Evolutionary conservation across 2,888 invertebrate genomes (phyloP).

Genomic region (Pyralis farinalis): DNA sequence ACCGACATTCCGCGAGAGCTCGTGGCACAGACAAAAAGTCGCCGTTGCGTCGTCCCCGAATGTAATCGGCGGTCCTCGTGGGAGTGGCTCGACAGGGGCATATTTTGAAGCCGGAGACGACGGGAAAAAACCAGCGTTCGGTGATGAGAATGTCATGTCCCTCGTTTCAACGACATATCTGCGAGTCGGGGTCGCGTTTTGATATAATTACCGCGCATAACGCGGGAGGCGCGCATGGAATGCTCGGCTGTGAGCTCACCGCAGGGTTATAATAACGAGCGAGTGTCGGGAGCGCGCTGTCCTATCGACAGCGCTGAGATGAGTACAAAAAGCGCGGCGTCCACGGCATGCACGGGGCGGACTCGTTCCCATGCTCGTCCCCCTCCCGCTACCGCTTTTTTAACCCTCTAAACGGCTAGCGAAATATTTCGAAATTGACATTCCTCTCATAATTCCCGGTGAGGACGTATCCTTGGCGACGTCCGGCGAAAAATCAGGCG

Average conservation of each 20-base stretch:
- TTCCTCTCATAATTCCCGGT: slow-evolving; percentile 69
- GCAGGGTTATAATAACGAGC: slow-evolving; percentile 71
- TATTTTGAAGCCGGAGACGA: slow-evolving; percentile 49
- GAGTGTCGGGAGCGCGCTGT: slow-evolving; percentile 55
- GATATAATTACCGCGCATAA: slow-evolving; percentile 78
- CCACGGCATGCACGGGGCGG: slow-evolving; percentile 57
- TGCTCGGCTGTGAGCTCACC: slow-evolving; percentile 73
- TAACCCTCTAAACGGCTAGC: slow-evolving; percentile 68
- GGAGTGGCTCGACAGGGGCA: slow-evolving; percentile 55
- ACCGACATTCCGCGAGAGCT: slow-evolving; percentile 63
- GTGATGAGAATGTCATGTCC: slow-evolving; percentile 81
- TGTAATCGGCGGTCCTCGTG: slow-evolving; percentile 59
- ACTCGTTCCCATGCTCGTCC: slow-evolving; percentile 61
- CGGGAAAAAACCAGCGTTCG: slow-evolving; percentile 68
- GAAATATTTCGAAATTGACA: slow-evolving; percentile 76
- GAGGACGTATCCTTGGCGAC: slow-evolving; percentile 70
- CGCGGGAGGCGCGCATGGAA: slow-evolving; percentile 68
- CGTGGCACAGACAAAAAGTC: slow-evolving; percentile 65
- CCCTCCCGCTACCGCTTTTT: slow-evolving; percentile 53
- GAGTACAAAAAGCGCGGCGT: slow-evolving; percentile 58
- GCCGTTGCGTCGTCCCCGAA: slow-evolving; percentile 47
- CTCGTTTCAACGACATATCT: slow-evolving; percentile 78
- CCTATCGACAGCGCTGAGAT: slow-evolving; percentile 48
- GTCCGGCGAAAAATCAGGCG: slow-evolving; percentile 54
- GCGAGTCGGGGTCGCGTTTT: slow-evolving; percentile 74